Base-by-base conservation (phyloP, 2,888 invertebrate genomes). In the Aphodius sticticus region DNA sequence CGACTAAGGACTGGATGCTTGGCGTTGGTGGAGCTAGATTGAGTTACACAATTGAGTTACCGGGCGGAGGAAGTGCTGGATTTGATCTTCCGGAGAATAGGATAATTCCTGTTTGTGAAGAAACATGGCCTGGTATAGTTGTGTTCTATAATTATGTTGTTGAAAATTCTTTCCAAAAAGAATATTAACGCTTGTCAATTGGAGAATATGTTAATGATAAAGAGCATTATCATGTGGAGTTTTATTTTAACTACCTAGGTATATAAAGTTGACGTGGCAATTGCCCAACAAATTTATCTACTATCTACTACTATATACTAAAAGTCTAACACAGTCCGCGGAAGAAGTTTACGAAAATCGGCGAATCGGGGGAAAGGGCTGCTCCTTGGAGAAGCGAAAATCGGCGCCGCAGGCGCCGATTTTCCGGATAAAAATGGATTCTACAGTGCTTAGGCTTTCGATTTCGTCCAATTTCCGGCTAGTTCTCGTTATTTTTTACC, bases 1-100 rank as follows among this genome's bases (percentile, higher is more conserved):
- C 93, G 16, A 91, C 93, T 83, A 93, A 93, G 85, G 95, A 95
- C 84, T 95, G 92, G 87, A 92, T 92, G 0, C 92, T 92, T 85
- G 91, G 85, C 0, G 88, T 89, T 9, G 90, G 89, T 0, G 91
- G 91, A 0, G 91, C 93, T 76, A 91, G 92, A 0, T 86, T 94
- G 14, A 85, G 92, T 0, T 94, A 92, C 82, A 94, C 94, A 5
- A 90, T 92, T 84, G 94, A 94, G 87, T 86, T 95, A 79, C 93
- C 94, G 0, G 92, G 91, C 78, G 91, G 93, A 26, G 83, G 86
- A 6, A 83, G 84, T 3, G 84, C 85, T 7, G 93, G 93, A 1
- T 94, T 94, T 86, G 89, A 93, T 85, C 89, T 93, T 0, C 88
- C 91, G 5, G 90, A 93, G 0, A 84, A 85, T 0, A 90, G 91